Percentiles rank a stretch among this genome's conserved stretches.
These are phyloP conservation scores for Rhadinocentrus ornatus DNA, from an alignment of 2,797 vertebrate species.

Conservation along the genomic window DNA sequence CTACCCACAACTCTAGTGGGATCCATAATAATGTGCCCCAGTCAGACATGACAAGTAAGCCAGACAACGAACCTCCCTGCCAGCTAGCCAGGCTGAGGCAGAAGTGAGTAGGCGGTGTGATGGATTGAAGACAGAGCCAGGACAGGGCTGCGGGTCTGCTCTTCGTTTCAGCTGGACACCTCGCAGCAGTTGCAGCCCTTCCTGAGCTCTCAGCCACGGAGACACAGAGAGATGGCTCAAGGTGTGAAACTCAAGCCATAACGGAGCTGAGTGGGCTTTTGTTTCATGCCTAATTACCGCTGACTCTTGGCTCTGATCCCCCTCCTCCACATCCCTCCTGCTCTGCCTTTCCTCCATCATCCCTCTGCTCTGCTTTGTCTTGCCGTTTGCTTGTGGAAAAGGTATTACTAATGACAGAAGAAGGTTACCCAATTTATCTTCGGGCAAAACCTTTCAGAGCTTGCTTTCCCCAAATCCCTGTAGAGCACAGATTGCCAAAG, in stretches of 20 bases:
- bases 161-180: conserved; percentile 51
- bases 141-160: conserved; percentile 35
- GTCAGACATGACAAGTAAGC: conserved; percentile 56
- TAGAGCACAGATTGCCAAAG: conserved; percentile 55
- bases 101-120: conserved; percentile 55
- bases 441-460: conserved; percentile 81
- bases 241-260: conserved; percentile 69
- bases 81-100: conserved; percentile 42
- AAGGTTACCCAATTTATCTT: conserved; percentile 88
- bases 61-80: conserved; percentile 57
- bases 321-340: neutral
- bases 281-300: conserved; percentile 86
- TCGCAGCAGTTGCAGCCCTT: conserved; percentile 42
- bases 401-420: conserved; percentile 85
- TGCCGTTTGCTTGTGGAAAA: conserved; percentile 81
- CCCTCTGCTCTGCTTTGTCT: conserved; percentile 68
- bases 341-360: conserved; percentile 58
- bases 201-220: conserved; percentile 38
- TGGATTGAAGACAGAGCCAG: conserved; percentile 56
- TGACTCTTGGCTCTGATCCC: conserved; percentile 64
- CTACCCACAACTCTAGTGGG: conserved; percentile 8
- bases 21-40: conserved; percentile 41
- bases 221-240: conserved; percentile 51
- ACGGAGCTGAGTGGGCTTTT: conserved; percentile 78
- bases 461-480: conserved; percentile 56